Conservation (phyloP, 2,113 vertebrate species). For the Sylvicapra grimmia region DNA sequence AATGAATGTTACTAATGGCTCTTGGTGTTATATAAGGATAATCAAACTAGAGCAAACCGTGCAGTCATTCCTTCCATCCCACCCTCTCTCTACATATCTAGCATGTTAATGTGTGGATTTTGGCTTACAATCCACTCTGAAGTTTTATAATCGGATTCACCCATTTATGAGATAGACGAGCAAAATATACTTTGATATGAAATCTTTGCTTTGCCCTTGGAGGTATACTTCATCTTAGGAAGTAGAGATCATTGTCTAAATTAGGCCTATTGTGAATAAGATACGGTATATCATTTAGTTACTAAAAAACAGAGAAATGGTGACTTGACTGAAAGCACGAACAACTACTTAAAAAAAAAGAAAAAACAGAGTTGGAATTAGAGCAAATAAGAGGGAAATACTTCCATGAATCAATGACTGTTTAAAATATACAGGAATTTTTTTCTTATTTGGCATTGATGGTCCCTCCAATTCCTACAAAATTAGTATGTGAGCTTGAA, state of each 20-base stretch:
- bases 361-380: neutral
- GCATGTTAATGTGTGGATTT: neutral
- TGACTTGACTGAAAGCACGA: neutral
- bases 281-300: neutral
- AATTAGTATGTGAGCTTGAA: slow-evolving; percentile 36
- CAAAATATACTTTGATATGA: neutral
- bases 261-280: neutral
- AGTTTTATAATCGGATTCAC: neutral
- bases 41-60: neutral
- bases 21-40: neutral
- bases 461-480: neutral
- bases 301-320: neutral
- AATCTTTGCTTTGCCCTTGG: neutral
- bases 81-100: neutral
- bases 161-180: neutral
- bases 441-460: slow-evolving; percentile 33
- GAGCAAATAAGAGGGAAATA: neutral
- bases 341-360: neutral
- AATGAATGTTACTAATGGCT: neutral
- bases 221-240: neutral
- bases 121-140: neutral
- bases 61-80: neutral
- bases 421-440: slow-evolving; percentile 21
- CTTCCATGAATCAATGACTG: neutral
- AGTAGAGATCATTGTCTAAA: neutral